Evolutionary conservation across 1,140 invertebrate species (phyloP).

Genomic region (Danaus melanippus): DNA sequence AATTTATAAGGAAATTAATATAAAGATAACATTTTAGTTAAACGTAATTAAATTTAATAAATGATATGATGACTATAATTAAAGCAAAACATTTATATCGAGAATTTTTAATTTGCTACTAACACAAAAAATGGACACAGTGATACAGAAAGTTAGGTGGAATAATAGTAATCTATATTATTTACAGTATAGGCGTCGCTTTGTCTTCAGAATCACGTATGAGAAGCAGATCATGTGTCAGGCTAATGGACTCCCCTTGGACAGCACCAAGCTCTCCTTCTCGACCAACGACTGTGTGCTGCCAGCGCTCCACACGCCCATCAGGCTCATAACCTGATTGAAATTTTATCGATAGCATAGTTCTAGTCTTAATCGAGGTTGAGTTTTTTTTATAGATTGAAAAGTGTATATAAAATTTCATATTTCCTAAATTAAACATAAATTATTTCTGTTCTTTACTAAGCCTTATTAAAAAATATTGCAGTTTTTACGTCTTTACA

Average conservation of each 20-base stretch:
- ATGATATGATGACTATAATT: background rate
- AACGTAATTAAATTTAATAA: no score
- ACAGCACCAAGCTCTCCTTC: conserved; percentile 33
- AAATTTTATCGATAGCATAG: no score
- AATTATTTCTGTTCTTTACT: no score
- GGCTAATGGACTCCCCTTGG: conserved; percentile 36
- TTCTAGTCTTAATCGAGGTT: background rate
- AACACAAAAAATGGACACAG: no score
- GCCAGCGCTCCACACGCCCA: conserved; percentile 37
- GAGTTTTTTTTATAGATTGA: background rate
- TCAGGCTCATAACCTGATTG: conserved; percentile 27
- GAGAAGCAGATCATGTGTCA: conserved; percentile 41
- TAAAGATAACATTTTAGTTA: no score
- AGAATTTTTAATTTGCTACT: no score
- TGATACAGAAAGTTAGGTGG: no score
- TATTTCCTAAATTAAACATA: no score
- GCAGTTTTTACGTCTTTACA: no score
- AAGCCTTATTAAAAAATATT: no score
- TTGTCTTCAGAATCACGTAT: conserved; percentile 19
- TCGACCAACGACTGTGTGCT: conserved; percentile 17
- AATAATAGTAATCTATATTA: conserved; percentile 2
- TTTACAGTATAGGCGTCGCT: conserved; percentile 33
- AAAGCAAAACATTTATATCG: background rate
- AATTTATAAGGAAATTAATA: no score
- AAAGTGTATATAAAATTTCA: no score